A percentile compares a stretch with the other conserved stretches of the same genome.
phyloP scores from a whole-genome alignment of 2,797 vertebrate genomes.

The Lepidocolaptes lacrymiger region DNA sequence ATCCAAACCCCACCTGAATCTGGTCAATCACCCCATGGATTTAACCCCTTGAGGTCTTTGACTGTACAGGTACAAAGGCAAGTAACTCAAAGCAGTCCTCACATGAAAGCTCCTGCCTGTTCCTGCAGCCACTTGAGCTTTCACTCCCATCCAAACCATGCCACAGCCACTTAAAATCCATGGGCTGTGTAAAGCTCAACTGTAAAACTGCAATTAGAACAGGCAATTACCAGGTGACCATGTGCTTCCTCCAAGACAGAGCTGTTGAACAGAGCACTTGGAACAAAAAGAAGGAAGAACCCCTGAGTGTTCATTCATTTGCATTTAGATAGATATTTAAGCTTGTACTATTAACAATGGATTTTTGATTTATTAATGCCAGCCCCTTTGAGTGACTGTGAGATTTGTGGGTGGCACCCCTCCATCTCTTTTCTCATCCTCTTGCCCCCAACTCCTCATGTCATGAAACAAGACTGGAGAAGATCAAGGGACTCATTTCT shows the following conservation, averaged over 20 bases:
- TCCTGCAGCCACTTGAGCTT: neutral
- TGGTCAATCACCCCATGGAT: neutral
- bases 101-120: neutral
- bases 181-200: neutral
- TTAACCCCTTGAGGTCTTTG: neutral
- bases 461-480: neutral
- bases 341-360: constrained; percentile 74
- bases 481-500: constrained; percentile 19
- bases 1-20: neutral
- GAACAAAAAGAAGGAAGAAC: neutral
- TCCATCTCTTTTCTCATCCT: neutral
- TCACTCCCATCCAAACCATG: neutral
- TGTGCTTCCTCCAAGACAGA: neutral
- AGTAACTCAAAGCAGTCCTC: neutral
- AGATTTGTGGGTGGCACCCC: neutral
- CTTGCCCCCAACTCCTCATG: neutral
- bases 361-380: constrained; percentile 63
- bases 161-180: neutral
- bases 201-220: constrained; percentile 15
- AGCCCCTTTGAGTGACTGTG: neutral
- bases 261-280: neutral
- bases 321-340: constrained; percentile 83
- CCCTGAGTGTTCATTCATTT: constrained; percentile 51
- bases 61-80: neutral
- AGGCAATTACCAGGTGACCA: neutral